Evolutionary conservation across 2,888 invertebrate genomes (phyloP), one percentile per base, ranked within the genome.

Genomic region (Chrysotoxum bicinctum): DNA sequence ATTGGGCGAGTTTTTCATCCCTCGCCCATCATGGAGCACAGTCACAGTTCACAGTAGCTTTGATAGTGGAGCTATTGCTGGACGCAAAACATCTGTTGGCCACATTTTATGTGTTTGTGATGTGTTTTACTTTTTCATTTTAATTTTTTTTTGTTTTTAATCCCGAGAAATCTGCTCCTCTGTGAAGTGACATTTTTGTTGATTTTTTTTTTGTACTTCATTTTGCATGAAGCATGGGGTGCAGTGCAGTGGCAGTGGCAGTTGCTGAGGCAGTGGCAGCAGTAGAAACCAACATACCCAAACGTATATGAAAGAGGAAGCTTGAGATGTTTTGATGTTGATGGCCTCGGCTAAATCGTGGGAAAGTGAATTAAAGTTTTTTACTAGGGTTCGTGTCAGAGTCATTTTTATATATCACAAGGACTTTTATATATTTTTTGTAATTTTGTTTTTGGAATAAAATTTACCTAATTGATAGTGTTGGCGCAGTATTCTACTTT

Each of bases 81-180:
- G 62, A 74, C 69, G 68, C 45, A 54, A 80, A 80, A 80, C 80
- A 80, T 80, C 80, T 80, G 80, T 69, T 80, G 48, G 75, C 80
- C 80, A 80, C 69, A 80, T 75, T 80, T 80, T 62, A 62, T 75
- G 26, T 64, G 35, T 54, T 75, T 69, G 43, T 75, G 58, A 37
- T 76, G 35, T 68, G 37, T 69, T 68, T 58, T 23, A 30, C 19
- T 62, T 54, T 68, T 32, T 68, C 10, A 21, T 74, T 48, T 23
- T 60, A 23, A n/a, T 23, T 74, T 50, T 62, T 16, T 40, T 45
- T 45, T 50, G 23, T 75, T 80, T 80, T 80, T 58, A 66, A 68
- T 68, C 68, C 68, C 26, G 68, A 76, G 56, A 79, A 68, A 68
- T 74, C 37, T 66, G 48, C 37, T 79, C 54, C 43, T 60, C 26